Evolutionary conservation across 2,888 invertebrate genomes (phyloP).

Genomic region (Crepidodera aurea): DNA sequence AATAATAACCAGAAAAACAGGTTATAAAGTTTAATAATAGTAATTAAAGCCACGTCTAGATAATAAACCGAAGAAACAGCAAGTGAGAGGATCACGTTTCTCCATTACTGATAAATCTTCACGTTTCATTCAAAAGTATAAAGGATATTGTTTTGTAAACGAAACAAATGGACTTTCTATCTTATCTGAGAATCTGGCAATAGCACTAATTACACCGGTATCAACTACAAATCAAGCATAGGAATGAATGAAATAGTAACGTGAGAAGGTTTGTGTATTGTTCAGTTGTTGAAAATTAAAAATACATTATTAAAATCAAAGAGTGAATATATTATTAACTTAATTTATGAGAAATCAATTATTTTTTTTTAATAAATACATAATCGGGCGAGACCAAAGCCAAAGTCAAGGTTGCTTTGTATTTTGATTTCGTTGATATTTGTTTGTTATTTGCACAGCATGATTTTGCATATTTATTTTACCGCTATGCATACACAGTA

Average conservation of each 20-base stretch:
- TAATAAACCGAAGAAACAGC: not conserved
- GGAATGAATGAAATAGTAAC: not conserved
- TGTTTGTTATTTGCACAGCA: no score
- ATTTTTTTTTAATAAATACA: no score
- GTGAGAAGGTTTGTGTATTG: not conserved
- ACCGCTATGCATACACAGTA: no score
- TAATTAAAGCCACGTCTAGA: not conserved
- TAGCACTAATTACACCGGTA: not conserved
- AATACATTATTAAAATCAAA: not conserved
- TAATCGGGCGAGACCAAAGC: no score
- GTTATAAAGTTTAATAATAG: not conserved
- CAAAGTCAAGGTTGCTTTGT: no score
- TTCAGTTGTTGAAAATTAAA: not conserved
- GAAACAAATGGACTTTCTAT: slow-evolving; percentile 16
- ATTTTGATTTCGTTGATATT: no score
- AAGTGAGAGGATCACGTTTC: slow-evolving; percentile 16
- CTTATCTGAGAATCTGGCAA: slow-evolving; percentile 9
- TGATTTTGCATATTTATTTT: no score
- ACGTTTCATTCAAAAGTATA: not conserved
- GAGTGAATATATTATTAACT: no score
- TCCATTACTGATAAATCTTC: slow-evolving; percentile 5
- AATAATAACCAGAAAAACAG: no score
- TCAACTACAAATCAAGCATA: not conserved
- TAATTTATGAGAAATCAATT: no score
- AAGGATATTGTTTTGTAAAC: slow-evolving; percentile 14